phyloP scores from a whole-genome alignment of 2,113 vertebrate species.

The Larimichthys polyactis region DNA sequence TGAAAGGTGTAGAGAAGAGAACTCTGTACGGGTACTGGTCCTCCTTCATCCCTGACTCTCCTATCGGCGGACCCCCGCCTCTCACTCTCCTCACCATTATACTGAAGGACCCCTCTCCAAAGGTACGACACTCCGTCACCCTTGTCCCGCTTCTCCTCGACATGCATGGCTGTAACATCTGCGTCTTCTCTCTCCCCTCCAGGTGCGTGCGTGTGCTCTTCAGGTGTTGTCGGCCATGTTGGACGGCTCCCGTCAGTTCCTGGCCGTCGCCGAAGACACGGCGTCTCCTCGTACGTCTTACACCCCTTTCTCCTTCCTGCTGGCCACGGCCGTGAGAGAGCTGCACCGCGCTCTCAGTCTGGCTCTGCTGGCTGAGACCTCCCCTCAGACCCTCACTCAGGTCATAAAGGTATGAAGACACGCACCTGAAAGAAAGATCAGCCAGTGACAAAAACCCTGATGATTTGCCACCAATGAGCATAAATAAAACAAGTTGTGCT shows the following conservation, averaged over 20 bases:
- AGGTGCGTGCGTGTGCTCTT: slow-evolving; percentile 94
- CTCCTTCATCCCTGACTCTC: slow-evolving; percentile 93
- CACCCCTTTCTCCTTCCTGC: slow-evolving; percentile 92
- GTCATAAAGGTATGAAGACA: slow-evolving; percentile 91
- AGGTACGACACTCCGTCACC: slow-evolving; percentile 81
- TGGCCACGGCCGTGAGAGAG: slow-evolving; percentile 93
- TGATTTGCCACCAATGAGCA: too few species aligned
- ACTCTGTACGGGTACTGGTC: slow-evolving; percentile 97
- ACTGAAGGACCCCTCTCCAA: slow-evolving; percentile 96
- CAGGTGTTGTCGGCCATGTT: slow-evolving; percentile 94
- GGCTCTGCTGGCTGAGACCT: slow-evolving; percentile 93
- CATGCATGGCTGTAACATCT: not conserved
- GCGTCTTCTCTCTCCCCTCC: slow-evolving; percentile 15
- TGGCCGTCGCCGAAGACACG: slow-evolving; percentile 95
- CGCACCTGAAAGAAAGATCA: slow-evolving; percentile 55
- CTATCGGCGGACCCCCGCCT: slow-evolving; percentile 90
- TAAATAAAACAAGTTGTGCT: not conserved
- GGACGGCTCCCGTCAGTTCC: slow-evolving; percentile 96
- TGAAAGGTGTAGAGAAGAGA: slow-evolving; percentile 94
- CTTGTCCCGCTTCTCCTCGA: not conserved
- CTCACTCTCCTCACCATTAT: slow-evolving; percentile 93
- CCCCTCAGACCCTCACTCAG: slow-evolving; percentile 94
- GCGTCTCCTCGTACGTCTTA: slow-evolving; percentile 91
- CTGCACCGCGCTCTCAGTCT: slow-evolving; percentile 93
- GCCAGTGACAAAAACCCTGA: too few species aligned